Conservation (phyloP, 2,797 vertebrate genomes). For the Ceryle rudis region DNA sequence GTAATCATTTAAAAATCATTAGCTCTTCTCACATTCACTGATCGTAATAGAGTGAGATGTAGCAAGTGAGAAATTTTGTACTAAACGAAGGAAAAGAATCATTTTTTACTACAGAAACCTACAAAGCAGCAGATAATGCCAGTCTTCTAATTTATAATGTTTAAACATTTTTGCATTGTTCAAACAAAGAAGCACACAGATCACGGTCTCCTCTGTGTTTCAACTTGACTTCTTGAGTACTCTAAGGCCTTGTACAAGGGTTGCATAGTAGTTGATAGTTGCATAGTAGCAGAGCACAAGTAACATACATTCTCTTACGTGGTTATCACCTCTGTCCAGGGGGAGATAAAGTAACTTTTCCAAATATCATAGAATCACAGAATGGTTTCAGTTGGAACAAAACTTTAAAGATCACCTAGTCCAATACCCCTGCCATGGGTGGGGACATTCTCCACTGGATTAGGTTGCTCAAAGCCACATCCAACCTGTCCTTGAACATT, state of each 20-base stretch:
- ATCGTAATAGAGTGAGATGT: neutral
- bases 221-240: neutral
- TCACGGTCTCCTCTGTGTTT: neutral
- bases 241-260: neutral
- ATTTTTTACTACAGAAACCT: neutral
- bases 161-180: neutral
- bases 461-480: neutral
- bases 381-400: no score
- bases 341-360: neutral
- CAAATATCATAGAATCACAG: no score
- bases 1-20: neutral
- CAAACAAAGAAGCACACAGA: neutral
- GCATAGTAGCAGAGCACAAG: neutral
- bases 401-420: no score
- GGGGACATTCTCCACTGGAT: neutral
- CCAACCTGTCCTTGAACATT: neutral
- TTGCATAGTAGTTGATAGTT: neutral
- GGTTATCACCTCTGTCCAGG: neutral
- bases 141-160: neutral
- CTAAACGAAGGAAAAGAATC: neutral
- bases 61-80: neutral
- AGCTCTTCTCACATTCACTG: neutral
- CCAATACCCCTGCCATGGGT: rapidly evolving
- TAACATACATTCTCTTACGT: neutral
- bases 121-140: neutral